Base-by-base conservation (phyloP, 2,113 vertebrate species). In the Syngnathus scovelli region DNA sequence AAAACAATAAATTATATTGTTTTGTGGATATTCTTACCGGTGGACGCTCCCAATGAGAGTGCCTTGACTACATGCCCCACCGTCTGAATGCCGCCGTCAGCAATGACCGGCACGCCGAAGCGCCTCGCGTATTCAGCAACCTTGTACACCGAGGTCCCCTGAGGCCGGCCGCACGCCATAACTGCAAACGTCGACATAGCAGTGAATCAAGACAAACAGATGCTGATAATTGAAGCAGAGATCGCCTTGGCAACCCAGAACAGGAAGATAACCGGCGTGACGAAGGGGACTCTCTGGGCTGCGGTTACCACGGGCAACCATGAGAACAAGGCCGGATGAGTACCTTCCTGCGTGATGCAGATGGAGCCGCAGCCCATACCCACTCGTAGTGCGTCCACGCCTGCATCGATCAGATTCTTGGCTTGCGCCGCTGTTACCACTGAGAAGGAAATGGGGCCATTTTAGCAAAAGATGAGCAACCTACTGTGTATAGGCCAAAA, bases 281-380 rank as follows among this genome's bases (percentile, higher is more conserved):
- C 83, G 18, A 77, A 70, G 80, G 21, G 19, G 10, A 5, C 9
- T 60, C 18, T 41, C 46, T 63, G 38, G 61, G 61, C 61, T 63
- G 55, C 55, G 5, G 67, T 75, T 71, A 67, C 67, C 2, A 23
- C 23, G 66, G 33, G 67, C 72, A 73, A 68, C 64, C n/a, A 33
- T 66, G 39, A 37, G 9, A 11, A n/a, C 12, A 48, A 10, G 7
- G 5, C 13, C 18, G 13, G 33, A 33, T 0, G 2, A 21, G 33
- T 85, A 95, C 95, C 95, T 94, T 97, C 95, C 78, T 96, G 95
- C 1, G 95, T 97, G 85, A 97, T 97, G 80, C 95, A 97, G 86
- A 97, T 97, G 64, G 95, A 97, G 61, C 95, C 95, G 16, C 94
- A 95, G 79, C 95, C 95, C 95, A 97, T 97, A 5, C 95, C 95